phyloP scores from a whole-genome alignment of 2,113 vertebrate genomes.

The Craseonycteris thonglongyai region DNA sequence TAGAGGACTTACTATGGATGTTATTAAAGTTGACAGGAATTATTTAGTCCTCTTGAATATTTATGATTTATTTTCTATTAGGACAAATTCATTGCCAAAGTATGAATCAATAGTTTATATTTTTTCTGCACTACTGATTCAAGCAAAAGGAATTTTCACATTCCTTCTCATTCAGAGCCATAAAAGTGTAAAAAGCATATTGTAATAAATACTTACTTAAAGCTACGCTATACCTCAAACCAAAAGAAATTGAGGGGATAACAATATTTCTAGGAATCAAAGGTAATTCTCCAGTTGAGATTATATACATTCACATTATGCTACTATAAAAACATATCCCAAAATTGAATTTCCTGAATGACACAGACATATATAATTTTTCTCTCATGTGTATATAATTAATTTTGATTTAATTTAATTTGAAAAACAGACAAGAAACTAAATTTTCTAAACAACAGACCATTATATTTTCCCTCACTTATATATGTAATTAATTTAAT shows the following conservation, averaged over 20 bases:
- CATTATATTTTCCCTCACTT: not conserved
- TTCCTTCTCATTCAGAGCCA: not conserved
- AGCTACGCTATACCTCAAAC: not conserved
- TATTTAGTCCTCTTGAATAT: slow-evolving; percentile 25
- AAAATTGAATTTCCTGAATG: not conserved
- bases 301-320: not conserved
- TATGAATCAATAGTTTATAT: slow-evolving; percentile 14
- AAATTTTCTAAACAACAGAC: not conserved
- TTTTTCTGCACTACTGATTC: not conserved
- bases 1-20: slow-evolving; percentile 14
- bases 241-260: not conserved
- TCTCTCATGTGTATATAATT: not conserved
- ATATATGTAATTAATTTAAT: not conserved
- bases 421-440: not conserved
- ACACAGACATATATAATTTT: not conserved
- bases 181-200: not conserved
- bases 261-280: slow-evolving; percentile 13
- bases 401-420: not conserved
- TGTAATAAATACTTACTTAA: slow-evolving; percentile 14
- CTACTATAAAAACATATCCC: not conserved
- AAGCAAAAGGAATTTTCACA: not conserved
- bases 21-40: slow-evolving; percentile 24
- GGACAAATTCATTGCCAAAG: slow-evolving; percentile 49
- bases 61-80: slow-evolving; percentile 57
- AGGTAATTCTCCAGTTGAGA: not conserved